Evolutionary conservation across 92 coral and sea anemone species (phyloP).

Genomic region (Epizoanthus illoricatus): DNA sequence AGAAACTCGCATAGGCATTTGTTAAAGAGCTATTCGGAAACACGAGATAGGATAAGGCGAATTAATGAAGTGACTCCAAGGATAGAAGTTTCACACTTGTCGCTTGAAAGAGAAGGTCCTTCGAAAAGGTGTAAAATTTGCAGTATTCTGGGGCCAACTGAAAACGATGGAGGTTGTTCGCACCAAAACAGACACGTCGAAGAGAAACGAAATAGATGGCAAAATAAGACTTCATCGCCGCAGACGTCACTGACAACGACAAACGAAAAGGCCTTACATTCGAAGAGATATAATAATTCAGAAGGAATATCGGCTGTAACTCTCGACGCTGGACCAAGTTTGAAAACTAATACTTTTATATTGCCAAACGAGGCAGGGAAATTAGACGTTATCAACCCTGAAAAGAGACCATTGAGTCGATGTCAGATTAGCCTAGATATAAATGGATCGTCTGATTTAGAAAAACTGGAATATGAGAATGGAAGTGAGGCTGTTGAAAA

Average conservation of each 20-base stretch:
- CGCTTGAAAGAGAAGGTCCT: conserved; percentile 9
- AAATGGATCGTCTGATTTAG: conserved; percentile 27
- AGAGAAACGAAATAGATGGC: neutral
- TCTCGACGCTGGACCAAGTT: neutral
- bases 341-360: conserved; percentile 19
- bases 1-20: conserved; percentile 8
- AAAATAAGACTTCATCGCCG: neutral
- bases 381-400: neutral
- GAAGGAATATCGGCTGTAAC: neutral
- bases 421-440: conserved; percentile 74
- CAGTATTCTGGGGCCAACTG: conserved; percentile 21
- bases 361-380: conserved; percentile 3
- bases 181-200: conserved; percentile 19
- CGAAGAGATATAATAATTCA: conserved; percentile 10
- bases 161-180: conserved; percentile 25
- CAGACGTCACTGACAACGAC: neutral
- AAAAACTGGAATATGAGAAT: conserved; percentile 8
- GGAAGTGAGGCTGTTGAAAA: neutral
- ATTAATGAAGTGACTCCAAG: neutral
- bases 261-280: neutral
- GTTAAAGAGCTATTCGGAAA: conserved; percentile 27
- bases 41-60: neutral
- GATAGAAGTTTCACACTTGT: conserved; percentile 4
- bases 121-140: conserved; percentile 32
- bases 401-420: conserved; percentile 77